Evolutionary conservation across 2,113 vertebrate species (phyloP), one percentile per base, ranked within the genome.

Genomic region (Oreochromis spilurus): DNA sequence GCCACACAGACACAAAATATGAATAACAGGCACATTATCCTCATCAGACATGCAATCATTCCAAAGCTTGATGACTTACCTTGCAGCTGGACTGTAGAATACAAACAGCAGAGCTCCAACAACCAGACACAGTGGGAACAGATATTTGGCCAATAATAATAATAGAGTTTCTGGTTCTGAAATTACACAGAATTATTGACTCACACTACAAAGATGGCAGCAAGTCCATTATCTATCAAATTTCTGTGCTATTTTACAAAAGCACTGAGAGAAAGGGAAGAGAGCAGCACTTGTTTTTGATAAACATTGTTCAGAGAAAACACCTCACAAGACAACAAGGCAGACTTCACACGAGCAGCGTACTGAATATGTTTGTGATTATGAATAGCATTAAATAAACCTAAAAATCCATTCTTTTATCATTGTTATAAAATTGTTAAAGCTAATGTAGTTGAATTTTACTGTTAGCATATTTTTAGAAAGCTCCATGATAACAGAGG

Each of bases 81-180:
- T 90, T 9, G 83, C 83, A 31, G 82, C 17, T 2, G 93, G 89
- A 48, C 17, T 80, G 90, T 9, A 77, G 78, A 84, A 82, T 1
- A 87, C 17, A 52, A 88, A 82, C 43, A 93, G 67, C 53, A 93
- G 13, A 58, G 87, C 55, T 29, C 81, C 91, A 31, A 40, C 36
- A 34, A 19, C 24, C 7, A 82, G 8, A 62, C 83, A 89, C 53
- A 86, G 48, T 3, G 93, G 88, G 26, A 5, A 57, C 87, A 93
- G 48, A 81, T 16, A 90, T 77, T 83, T 87, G 31, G 36, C 84
- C 83, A 92, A 13, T 13, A 83, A 60, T 57, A 87, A 3, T 8
- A 70, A 45, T 1, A 3, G 0, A 1, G 36, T 50, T 31, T 81
- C 75, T 79, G 77, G 45, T 78, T 90, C 92, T 91, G 83, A 67